These are phyloP conservation scores for Candoia aspera DNA, from an alignment of 2,113 vertebrate species.

Conservation along the genomic window DNA sequence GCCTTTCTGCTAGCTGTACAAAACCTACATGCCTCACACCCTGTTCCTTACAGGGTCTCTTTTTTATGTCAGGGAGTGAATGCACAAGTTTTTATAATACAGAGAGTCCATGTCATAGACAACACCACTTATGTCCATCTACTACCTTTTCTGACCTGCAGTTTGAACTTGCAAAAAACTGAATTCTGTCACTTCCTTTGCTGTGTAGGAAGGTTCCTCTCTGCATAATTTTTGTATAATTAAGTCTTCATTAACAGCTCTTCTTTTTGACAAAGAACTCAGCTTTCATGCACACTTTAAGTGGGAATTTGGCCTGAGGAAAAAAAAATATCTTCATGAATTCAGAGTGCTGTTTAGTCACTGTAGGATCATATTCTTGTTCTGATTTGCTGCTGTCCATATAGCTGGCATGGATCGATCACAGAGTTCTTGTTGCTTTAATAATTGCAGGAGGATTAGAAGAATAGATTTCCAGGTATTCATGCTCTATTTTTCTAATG, in stretches of 20 bases:
- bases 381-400: neutral
- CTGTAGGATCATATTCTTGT: neutral
- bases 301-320: too few relatives aligned
- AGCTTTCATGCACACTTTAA: neutral
- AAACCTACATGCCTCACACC: neutral
- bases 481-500: too few relatives aligned
- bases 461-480: neutral
- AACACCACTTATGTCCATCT: neutral
- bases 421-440: neutral
- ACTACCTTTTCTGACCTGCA: fast-evolving
- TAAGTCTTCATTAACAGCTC: neutral
- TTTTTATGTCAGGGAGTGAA: conserved; percentile 19
- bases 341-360: neutral
- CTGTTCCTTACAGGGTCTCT: conserved; percentile 4
- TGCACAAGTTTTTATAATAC: neutral
- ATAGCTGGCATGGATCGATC: neutral
- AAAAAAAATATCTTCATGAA: neutral
- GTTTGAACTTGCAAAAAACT: neutral
- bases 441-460: neutral
- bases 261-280: neutral
- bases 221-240: neutral
- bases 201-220: fast-evolving
- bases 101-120: fast-evolving
- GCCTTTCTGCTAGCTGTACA: neutral
- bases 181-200: neutral